Evolutionary conservation across 2,888 invertebrate genomes (phyloP), one percentile per base, ranked within the genome.

Genomic region (Cephus runcator): DNA sequence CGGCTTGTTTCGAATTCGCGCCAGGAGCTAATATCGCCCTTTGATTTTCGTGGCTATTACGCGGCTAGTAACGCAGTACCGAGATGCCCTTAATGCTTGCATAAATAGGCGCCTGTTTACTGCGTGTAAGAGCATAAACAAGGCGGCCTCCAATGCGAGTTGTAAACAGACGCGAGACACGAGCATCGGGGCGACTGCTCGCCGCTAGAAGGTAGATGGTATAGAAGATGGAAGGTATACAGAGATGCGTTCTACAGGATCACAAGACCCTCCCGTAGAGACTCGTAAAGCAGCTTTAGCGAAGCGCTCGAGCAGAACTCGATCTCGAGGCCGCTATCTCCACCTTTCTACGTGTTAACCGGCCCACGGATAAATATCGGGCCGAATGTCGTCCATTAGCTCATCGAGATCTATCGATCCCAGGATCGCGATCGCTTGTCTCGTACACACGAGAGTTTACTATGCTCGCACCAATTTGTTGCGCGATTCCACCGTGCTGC

Each of bases 391-490:
- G 31, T 71, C 34, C 71, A 23, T 71, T 71, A 71, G 71, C 71
- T 71, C 71, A 34, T 71, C 71, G 71, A 71, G 71, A 34, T 34
- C 33, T 33, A 71, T 34, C 31, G 71, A 71, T 71, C 71, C 12
- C 12, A 31, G 33, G 71, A 71, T 71, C 71, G 71, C 31, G 71
- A 71, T 71, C 33, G 71, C 33, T 34, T 71, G 71, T 71, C 71
- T 71, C 71, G 71, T 71, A 71, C 33, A 71, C 71, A 33, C 23
- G 33, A 34, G 34, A 31, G 71, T 71, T 33, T 71, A 71, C 71
- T 71, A 34, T 34, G 71, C 34, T 71, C 71, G 71, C 71, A 71
- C 71, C 71, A 71, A 71, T 71, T 71, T 71, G 71, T 31, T 71
- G 33, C 31, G 71, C 71, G 71, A 71, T 71, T 30, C 71, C 71